Conservation (phyloP, 92 coral and sea anemone species). For the Phymanthus crucifer region DNA sequence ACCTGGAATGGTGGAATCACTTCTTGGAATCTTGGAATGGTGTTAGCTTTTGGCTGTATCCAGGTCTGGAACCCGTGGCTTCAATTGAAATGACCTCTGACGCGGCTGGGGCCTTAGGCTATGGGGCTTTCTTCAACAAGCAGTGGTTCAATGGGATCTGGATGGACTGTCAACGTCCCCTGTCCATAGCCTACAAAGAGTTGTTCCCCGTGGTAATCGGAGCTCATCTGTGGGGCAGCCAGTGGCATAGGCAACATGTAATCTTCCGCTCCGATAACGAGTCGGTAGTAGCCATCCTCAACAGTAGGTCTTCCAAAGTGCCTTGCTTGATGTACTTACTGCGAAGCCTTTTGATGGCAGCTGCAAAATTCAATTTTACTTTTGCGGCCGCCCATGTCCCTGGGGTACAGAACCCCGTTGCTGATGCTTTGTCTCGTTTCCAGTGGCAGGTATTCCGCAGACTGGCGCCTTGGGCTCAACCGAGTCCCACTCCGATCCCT, state of each 20-base stretch:
- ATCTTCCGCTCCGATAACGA: constrained; percentile 40
- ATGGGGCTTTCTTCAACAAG: too few species aligned
- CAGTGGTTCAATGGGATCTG: too few species aligned
- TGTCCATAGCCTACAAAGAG: constrained; percentile 28
- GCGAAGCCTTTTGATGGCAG: constrained; percentile 27
- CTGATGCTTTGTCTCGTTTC: constrained; percentile 38
- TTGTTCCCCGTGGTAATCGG: constrained; percentile 40
- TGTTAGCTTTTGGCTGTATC: too few species aligned
- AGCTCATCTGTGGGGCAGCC: constrained; percentile 34
- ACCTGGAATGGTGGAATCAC: too few species aligned
- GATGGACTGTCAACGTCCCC: too few species aligned
- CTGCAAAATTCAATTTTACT: constrained; percentile 27
- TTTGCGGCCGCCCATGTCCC: constrained; percentile 44
- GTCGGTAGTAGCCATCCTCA: constrained; percentile 43
- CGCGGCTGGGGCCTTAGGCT: too few species aligned
- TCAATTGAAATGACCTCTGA: too few species aligned
- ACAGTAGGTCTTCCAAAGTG: constrained; percentile 29
- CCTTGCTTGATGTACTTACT: constrained; percentile 33
- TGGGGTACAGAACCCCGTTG: constrained; percentile 32
- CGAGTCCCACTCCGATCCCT: background rate
- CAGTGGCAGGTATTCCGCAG: constrained; percentile 31
- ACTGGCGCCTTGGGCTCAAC: constrained; percentile 2
- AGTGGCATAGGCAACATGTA: constrained; percentile 30
- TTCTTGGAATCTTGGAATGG: too few species aligned
- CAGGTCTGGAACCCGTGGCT: too few species aligned